Evolutionary conservation across 2,113 vertebrate species (phyloP).

Genomic region (Calypte anna): DNA sequence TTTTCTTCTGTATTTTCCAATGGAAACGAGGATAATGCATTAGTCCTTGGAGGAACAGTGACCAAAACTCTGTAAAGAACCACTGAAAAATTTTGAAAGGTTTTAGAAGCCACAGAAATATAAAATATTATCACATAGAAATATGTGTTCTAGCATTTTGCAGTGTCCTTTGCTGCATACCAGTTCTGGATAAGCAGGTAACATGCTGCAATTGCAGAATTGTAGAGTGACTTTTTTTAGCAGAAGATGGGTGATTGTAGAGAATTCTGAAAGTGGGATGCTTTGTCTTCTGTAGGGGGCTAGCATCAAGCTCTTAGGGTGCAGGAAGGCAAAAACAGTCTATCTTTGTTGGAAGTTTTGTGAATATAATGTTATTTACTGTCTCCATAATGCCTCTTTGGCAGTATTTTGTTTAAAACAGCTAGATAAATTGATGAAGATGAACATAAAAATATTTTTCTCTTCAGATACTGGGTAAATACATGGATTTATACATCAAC

Average conservation of each 20-base stretch:
- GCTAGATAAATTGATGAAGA: not conserved
- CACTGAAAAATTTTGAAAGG: not conserved
- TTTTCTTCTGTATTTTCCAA: not conserved
- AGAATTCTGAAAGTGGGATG: not conserved
- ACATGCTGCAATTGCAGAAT: not conserved
- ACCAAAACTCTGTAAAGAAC: not conserved
- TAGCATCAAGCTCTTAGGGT: not conserved
- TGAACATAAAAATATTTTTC: not conserved
- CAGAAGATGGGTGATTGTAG: not conserved
- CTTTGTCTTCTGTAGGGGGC: not conserved
- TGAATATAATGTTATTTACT: not conserved
- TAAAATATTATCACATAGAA: not conserved
- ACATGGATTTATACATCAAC: not conserved
- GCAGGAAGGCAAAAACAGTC: not conserved
- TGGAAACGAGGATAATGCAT: not conserved
- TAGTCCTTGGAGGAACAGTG: not conserved
- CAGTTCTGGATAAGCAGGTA: not conserved
- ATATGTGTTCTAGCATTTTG: not conserved
- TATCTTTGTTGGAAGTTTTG: not conserved
- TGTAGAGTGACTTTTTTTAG: not conserved
- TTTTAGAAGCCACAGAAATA: not conserved
- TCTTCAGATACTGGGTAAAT: not conserved
- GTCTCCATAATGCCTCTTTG: not conserved
- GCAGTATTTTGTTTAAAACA: not conserved
- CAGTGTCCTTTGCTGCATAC: not conserved